phyloP scores from a whole-genome alignment of 37 sponge, comb jelly and placozoan species.

The Halichondria panicea region DNA sequence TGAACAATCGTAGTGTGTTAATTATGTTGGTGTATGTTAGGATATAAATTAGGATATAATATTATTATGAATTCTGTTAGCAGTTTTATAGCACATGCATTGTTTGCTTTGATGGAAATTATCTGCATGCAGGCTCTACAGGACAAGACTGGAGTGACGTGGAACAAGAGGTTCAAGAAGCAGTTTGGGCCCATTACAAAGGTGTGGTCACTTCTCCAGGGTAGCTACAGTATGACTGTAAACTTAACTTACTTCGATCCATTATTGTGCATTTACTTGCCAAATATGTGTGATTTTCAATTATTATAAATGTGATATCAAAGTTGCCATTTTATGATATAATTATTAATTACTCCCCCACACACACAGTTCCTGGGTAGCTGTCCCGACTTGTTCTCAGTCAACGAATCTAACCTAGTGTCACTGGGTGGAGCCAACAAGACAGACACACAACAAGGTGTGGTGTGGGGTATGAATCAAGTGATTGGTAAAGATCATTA shows the following conservation, averaged over 20 bases:
- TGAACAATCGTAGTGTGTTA: background rate
- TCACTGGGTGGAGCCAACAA: background rate
- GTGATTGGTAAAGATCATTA: too few relatives aligned
- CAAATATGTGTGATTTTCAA: too few relatives aligned
- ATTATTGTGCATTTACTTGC: too few relatives aligned
- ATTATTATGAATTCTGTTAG: background rate
- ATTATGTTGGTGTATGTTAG: background rate
- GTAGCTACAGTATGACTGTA: too few relatives aligned
- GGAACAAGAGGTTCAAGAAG: constrained; percentile 90
- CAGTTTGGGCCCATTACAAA: constrained; percentile 72
- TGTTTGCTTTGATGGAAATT: background rate
- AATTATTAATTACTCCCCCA: background rate
- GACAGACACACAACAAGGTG: background rate
- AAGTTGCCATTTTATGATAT: background rate
- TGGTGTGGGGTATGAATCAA: too few relatives aligned
- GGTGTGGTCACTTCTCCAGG: constrained; percentile 20
- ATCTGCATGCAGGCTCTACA: constrained; percentile 50
- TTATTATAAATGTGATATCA: background rate
- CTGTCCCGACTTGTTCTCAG: constrained; percentile 37
- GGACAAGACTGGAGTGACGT: constrained; percentile 82
- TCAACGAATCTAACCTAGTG: constrained; percentile 50
- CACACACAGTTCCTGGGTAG: constrained; percentile 45
- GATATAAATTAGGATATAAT: background rate
- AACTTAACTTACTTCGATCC: too few relatives aligned
- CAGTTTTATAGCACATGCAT: background rate